A percentile compares a stretch with the other conserved stretches of the same genome.
phyloP scores from a whole-genome alignment of 2,888 invertebrate species.

The Spodoptera picta region DNA sequence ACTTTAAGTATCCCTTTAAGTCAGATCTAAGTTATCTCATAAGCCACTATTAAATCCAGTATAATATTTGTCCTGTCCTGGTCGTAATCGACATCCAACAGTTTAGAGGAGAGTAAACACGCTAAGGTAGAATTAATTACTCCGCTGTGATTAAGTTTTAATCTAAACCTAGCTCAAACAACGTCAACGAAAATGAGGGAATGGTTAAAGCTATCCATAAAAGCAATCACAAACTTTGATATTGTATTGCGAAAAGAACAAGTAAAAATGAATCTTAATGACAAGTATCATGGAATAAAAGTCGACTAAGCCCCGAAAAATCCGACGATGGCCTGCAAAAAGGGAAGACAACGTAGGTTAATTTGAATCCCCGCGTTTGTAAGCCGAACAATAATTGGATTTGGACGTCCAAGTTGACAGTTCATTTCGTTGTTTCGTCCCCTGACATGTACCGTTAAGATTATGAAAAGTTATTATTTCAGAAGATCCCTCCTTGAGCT shows the following conservation, averaged over 20 bases:
- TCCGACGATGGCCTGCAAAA: constrained; percentile 73
- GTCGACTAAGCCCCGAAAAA: constrained; percentile 65
- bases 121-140: constrained; percentile 27
- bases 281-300: constrained; percentile 72
- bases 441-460: constrained; percentile 83
- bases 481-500: constrained; percentile 70
- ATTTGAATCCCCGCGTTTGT: constrained; percentile 83
- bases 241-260: constrained; percentile 56
- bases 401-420: constrained; percentile 86
- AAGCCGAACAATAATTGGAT: constrained; percentile 85
- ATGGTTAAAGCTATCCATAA: constrained; percentile 56
- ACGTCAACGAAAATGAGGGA: constrained; percentile 54
- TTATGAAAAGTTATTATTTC: constrained; percentile 85
- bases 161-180: constrained; percentile 47
- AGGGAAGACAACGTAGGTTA: constrained; percentile 77
- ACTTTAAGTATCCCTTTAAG: constrained; percentile 31
- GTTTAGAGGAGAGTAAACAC: constrained; percentile 31
- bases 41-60: constrained; percentile 26
- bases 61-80: constrained; percentile 42
- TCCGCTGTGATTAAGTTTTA: constrained; percentile 33
- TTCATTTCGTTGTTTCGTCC: constrained; percentile 84
- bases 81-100: constrained; percentile 39
- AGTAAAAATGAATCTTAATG: constrained; percentile 76
- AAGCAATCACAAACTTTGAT: constrained; percentile 59
- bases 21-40: constrained; percentile 40